These are phyloP conservation scores for Turritopsis dohrnii DNA, from an alignment of 30 jellyfish, hydroid and myxozoan genomes.

Conservation along the genomic window DNA sequence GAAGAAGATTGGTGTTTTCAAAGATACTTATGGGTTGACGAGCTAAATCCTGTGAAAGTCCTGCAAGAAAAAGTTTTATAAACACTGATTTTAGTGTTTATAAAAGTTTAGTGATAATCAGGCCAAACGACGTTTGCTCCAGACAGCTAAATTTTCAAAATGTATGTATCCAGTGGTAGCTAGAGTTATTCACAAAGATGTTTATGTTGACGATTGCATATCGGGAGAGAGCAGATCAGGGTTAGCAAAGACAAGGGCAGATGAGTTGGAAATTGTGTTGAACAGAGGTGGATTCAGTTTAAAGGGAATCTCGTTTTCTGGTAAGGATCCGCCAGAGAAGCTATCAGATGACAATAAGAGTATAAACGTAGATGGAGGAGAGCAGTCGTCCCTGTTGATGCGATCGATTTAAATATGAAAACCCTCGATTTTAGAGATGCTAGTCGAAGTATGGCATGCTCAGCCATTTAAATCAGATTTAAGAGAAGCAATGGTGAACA, in stretches of 20 bases:
- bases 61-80: neutral
- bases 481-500: neutral
- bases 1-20: constrained; percentile 3
- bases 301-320: too few relatives aligned
- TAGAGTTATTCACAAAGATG: too few relatives aligned
- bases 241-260: too few relatives aligned
- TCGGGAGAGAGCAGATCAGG: too few relatives aligned
- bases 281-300: too few relatives aligned
- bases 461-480: constrained; percentile 5
- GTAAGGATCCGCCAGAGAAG: neutral
- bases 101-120: neutral
- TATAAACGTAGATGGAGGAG: too few relatives aligned
- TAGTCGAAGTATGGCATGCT: neutral
- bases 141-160: neutral
- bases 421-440: constrained; percentile 1
- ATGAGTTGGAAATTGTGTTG: too few relatives aligned
- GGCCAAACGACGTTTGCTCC: neutral
- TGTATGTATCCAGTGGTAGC: neutral
- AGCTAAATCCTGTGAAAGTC: too few relatives aligned
- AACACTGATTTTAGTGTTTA: neutral
- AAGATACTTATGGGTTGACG: neutral
- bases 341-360: neutral
- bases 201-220: too few relatives aligned
- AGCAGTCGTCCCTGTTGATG: too few relatives aligned
- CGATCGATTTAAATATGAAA: too few relatives aligned